These are phyloP conservation scores for Therioaphis trifolii DNA, from an alignment of 2,888 invertebrate genomes.

Conservation along the genomic window DNA sequence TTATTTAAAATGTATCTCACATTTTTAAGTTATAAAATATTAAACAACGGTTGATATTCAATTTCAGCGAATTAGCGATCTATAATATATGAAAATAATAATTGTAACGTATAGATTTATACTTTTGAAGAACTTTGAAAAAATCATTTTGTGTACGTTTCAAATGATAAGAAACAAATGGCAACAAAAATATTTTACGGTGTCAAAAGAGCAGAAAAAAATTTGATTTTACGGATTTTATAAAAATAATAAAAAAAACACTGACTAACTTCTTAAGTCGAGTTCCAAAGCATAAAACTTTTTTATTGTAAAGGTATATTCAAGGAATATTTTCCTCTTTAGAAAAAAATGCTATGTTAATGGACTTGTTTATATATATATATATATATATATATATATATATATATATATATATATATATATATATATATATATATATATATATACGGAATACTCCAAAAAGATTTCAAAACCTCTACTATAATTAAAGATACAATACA, in stretches of 20 bases:
- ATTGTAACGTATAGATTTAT: background rate
- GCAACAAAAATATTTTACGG: background rate
- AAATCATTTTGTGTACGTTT: background rate
- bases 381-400: too few relatives aligned
- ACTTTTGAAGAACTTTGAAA: background rate
- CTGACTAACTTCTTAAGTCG: background rate
- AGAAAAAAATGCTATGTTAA: constrained; percentile 20
- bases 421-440: too few relatives aligned
- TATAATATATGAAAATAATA: background rate
- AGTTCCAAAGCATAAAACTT: constrained; percentile 20
- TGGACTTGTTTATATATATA: constrained; percentile 19
- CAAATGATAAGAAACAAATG: background rate
- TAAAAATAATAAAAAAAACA: constrained; percentile 34
- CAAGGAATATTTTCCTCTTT: constrained; percentile 1
- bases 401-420: too few relatives aligned
- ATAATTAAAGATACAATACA: too few relatives aligned
- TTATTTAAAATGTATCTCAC: background rate
- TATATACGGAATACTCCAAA: constrained; percentile 5
- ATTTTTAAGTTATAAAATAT: background rate
- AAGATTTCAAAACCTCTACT: constrained; percentile 5
- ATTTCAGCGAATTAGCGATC: background rate
- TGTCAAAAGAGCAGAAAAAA: background rate
- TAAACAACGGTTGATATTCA: background rate
- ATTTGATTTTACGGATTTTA: background rate
- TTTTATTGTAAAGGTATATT: constrained; percentile 16